Conservation (phyloP, 2,888 invertebrate species). For the Kuschelorhynchus macadamiae region DNA sequence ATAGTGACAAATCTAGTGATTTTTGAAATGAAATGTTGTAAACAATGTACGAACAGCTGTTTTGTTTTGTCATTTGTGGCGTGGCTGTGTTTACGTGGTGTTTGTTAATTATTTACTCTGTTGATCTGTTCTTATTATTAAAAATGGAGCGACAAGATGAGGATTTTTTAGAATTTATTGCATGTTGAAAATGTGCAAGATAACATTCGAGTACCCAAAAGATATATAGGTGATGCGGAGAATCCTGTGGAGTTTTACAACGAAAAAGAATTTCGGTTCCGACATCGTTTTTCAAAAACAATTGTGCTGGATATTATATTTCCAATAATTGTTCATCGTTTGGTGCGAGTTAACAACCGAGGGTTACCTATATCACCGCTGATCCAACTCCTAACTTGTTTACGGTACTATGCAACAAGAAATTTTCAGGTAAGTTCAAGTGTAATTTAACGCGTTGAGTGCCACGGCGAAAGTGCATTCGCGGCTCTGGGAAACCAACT, state of each 20-base stretch:
- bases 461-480: no score
- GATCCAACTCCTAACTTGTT: conserved; percentile 28
- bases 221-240: conserved; percentile 36
- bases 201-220: conserved; percentile 24
- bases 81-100: no score
- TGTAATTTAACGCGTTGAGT: no score
- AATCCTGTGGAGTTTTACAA: conserved; percentile 36
- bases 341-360: conserved; percentile 17
- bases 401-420: conserved; percentile 36
- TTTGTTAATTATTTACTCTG: neutral
- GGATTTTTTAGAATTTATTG: conserved; percentile 7
- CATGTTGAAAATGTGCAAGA: conserved; percentile 13
- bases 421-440: conserved; percentile 40
- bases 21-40: neutral
- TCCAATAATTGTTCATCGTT: conserved; percentile 22
- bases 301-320: conserved; percentile 28
- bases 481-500: no score
- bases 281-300: conserved; percentile 37
- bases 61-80: no score
- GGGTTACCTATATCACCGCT: conserved; percentile 38
- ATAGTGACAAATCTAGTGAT: neutral
- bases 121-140: neutral
- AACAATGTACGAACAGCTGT: neutral
- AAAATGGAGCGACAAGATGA: conserved; percentile 7
- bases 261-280: conserved; percentile 30